Evolutionary conservation across 2,888 invertebrate genomes (phyloP).

Genomic region (Incurvaria masculella): DNA sequence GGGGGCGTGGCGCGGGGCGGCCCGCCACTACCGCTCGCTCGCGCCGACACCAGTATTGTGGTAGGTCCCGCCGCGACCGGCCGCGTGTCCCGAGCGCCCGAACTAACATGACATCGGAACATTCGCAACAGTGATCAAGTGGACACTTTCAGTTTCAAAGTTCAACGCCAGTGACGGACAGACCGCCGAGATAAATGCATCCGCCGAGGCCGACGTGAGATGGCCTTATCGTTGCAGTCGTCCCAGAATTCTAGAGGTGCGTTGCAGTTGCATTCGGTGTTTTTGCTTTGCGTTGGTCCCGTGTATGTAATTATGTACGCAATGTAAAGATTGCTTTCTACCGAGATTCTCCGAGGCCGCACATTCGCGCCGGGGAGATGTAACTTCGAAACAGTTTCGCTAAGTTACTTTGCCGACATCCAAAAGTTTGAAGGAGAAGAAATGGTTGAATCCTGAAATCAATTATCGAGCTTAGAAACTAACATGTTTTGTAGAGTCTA

Average conservation of each 20-base stretch:
- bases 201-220: constrained; percentile 53
- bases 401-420: no score
- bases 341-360: no score
- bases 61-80: constrained; percentile 56
- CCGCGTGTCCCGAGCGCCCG: constrained; percentile 36
- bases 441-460: no score
- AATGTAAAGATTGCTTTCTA: no score
- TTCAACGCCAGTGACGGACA: background rate
- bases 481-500: no score
- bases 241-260: constrained; percentile 56
- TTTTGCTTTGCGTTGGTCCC: constrained; percentile 13
- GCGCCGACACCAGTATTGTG: constrained; percentile 57
- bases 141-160: no score
- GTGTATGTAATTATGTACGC: constrained; percentile 21
- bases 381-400: no score
- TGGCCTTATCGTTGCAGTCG: constrained; percentile 58
- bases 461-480: no score
- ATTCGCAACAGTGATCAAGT: background rate
- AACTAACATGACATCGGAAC: constrained; percentile 32
- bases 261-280: constrained; percentile 18
- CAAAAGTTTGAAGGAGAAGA: no score
- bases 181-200: constrained; percentile 38
- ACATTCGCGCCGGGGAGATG: no score
- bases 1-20: constrained; percentile 47
- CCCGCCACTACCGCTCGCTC: constrained; percentile 25